These are phyloP conservation scores for Anser brachyrhynchus DNA, from an alignment of 2,113 vertebrate genomes.

Conservation along the genomic window DNA sequence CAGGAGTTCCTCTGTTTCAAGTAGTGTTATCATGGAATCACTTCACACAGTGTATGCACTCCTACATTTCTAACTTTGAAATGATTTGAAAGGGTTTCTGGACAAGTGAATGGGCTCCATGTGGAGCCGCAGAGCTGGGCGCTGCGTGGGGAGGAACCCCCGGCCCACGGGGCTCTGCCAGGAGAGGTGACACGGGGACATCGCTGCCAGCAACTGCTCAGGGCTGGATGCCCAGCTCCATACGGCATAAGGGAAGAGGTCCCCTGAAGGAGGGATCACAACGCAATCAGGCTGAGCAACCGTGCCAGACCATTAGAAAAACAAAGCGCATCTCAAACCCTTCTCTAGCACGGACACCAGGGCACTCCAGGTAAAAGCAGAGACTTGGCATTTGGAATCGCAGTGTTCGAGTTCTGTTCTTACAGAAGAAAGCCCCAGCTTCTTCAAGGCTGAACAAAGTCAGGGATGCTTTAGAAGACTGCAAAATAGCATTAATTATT, in stretches of 20 bases:
- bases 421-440: background rate
- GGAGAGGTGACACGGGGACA: background rate
- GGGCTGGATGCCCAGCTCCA: background rate
- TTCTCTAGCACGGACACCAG: background rate
- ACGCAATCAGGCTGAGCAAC: background rate
- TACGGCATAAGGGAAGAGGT: background rate
- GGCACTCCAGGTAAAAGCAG: background rate
- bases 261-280: too few relatives aligned
- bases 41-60: background rate
- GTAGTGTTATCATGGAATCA: background rate
- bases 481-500: background rate
- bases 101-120: background rate
- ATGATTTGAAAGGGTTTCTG: background rate
- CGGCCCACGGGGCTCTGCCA: background rate
- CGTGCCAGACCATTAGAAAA: background rate
- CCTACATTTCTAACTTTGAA: background rate
- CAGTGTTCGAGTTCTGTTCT: background rate
- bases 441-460: background rate
- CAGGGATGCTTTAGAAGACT: background rate
- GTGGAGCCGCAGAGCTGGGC: background rate
- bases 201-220: background rate
- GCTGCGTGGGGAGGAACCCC: background rate
- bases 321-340: background rate
- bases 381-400: background rate
- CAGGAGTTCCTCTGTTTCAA: conserved; percentile 18